Base-by-base conservation (phyloP, 1,140 invertebrate species). In the Saxidomus purpurata region DNA sequence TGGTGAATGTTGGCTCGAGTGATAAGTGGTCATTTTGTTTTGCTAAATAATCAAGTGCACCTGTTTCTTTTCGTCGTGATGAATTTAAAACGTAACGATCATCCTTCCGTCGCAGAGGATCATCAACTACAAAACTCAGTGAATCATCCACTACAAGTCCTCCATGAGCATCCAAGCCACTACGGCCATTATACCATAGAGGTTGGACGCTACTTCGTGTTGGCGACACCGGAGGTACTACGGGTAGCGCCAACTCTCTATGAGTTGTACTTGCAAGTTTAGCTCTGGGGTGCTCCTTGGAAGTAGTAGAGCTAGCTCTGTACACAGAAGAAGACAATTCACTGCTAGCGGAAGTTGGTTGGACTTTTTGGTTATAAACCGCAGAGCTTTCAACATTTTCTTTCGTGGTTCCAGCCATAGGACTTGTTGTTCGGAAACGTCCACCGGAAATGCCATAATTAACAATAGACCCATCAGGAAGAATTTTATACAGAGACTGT, bases 391-490 rank as follows among this genome's bases (percentile, higher is more conserved):
- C 9, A 0, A 28, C 34, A 38, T 34, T 71, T 49, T 40, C 22
- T 49, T 47, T 49, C 0, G 40, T 28, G 0, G 34, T 25, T 19
- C 9, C 6, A 28, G 22, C 2, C 6, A 8, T 8, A 0, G 40
- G 36, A 4, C 25, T 43, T 19, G 67, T 25, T 36, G 43, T n/a
- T 59, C 19, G 8, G 28, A 4, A 52, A 55, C 22, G 36, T 11
- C 31, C n/a, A 9, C 9, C 38, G 19, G 43, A n/a, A 22, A 55
- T 36, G 0, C 85, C 85, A 79, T 59, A 87, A 28, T 61, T 22
- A 40, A 87, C 85, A 43, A 87, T 87, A 34, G 85, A 87, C 15
- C 85, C 85, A 34, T 87, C 77, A n/a, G 85, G 85, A 31, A 87
- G 85, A 49, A 87, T 71, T 22, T 43, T 36, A 59, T 79, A 87